Conservation (phyloP, 2,797 vertebrate genomes). For the Craterocephalus amniculus region DNA sequence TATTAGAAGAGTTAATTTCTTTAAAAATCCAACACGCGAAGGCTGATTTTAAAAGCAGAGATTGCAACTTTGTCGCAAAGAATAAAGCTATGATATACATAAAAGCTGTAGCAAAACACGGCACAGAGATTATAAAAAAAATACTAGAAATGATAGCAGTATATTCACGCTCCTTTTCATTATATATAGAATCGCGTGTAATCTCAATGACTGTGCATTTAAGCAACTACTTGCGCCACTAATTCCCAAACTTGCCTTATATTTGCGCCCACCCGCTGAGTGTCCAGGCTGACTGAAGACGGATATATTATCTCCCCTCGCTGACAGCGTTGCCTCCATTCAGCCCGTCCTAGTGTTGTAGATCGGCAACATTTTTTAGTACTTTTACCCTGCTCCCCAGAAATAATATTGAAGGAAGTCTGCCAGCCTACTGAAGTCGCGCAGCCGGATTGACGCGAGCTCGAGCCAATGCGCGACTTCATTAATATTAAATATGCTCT, state of each 20-base stretch:
- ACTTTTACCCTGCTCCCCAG: slow-evolving; percentile 89
- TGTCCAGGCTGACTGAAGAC: slow-evolving; percentile 62
- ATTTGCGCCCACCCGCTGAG: slow-evolving; percentile 65
- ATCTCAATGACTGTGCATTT: slow-evolving; percentile 53
- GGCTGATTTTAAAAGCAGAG: slow-evolving; percentile 15
- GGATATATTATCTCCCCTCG: slow-evolving; percentile 61
- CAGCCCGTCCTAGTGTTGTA: slow-evolving; percentile 84
- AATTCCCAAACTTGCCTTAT: slow-evolving; percentile 64
- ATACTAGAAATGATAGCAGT: slow-evolving; percentile 35
- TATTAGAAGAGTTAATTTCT: not conserved
- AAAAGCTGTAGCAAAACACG: not conserved
- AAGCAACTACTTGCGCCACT: slow-evolving; percentile 52
- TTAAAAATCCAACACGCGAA: not conserved
- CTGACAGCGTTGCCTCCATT: slow-evolving; percentile 78
- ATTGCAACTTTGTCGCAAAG: slow-evolving; percentile 53
- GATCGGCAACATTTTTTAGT: slow-evolving; percentile 85
- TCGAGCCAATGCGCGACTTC: slow-evolving; percentile 80
- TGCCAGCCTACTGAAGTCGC: slow-evolving; percentile 75
- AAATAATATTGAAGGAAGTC: slow-evolving; percentile 85
- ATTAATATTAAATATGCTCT: slow-evolving; percentile 68
- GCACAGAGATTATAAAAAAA: not conserved
- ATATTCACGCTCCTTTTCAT: slow-evolving; percentile 38
- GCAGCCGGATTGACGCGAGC: slow-evolving; percentile 75
- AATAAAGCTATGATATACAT: not conserved
- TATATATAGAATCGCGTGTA: slow-evolving; percentile 50